Evolutionary conservation across 30 jellyfish, hydroid and myxozoan genomes (phyloP).

Genomic region (Rhopilema esculentum): DNA sequence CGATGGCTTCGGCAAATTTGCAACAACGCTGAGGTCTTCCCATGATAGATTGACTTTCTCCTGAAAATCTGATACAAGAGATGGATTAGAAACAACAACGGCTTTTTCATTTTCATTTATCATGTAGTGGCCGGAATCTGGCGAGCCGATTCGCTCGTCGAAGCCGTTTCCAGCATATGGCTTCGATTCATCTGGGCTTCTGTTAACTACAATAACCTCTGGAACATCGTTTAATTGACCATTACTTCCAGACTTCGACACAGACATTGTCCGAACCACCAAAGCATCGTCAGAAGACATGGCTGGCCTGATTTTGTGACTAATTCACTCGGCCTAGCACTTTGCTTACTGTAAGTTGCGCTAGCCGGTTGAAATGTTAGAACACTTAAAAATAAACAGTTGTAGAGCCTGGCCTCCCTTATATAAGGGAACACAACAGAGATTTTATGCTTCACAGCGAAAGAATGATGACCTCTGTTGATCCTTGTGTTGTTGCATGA

Average conservation of each 20-base stretch:
- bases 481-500: background rate
- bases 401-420: background rate
- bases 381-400: background rate
- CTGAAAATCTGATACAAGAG: constrained; percentile 59
- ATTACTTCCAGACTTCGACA: constrained; percentile 3
- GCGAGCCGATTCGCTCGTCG: constrained; percentile 40
- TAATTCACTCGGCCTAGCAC: background rate
- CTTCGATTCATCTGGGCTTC: background rate
- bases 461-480: background rate
- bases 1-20: constrained; percentile 75
- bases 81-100: constrained; percentile 50
- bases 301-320: background rate
- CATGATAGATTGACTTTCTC: constrained; percentile 64
- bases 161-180: background rate
- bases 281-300: constrained; percentile 48
- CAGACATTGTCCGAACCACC: constrained; percentile 43
- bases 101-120: constrained; percentile 17
- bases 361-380: background rate
- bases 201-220: constrained; percentile 38
- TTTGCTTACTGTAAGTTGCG: too few species aligned
- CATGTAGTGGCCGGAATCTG: constrained; percentile 38
- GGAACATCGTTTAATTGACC: constrained; percentile 8
- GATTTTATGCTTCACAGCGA: background rate
- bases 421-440: background rate
- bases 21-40: constrained; percentile 68